Conservation (phyloP, 2,797 vertebrate species). For the Avahi laniger region DNA sequence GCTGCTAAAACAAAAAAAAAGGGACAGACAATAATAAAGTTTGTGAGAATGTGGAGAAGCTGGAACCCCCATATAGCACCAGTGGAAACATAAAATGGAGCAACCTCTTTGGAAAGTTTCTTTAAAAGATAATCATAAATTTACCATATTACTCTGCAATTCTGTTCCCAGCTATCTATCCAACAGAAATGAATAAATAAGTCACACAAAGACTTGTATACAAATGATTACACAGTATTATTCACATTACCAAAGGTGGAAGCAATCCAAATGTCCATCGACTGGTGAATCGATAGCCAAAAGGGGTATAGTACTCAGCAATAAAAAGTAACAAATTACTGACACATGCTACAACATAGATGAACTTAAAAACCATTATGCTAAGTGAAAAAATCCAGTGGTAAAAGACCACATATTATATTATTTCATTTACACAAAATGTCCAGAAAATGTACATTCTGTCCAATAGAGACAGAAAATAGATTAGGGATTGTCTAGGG, state of each 20-base stretch:
- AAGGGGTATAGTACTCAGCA: neutral
- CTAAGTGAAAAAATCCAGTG: neutral
- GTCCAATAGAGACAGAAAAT: neutral
- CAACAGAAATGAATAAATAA: neutral
- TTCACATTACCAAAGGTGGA: neutral
- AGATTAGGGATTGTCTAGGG: neutral
- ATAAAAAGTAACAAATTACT: neutral
- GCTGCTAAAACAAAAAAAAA: neutral
- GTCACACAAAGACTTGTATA: neutral
- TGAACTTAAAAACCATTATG: neutral
- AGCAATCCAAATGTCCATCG: neutral
- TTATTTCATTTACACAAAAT: neutral
- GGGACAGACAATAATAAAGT: neutral
- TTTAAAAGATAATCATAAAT: neutral
- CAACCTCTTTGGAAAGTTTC: neutral
- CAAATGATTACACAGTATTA: neutral
- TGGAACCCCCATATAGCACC: neutral
- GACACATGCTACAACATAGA: neutral
- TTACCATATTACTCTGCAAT: neutral
- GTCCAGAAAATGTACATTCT: neutral
- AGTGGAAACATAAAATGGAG: neutral
- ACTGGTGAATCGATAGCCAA: neutral
- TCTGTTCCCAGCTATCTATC: neutral
- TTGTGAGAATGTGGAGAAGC: neutral
- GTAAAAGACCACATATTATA: neutral